Percentiles rank a stretch among this genome's conserved stretches.
phyloP scores from a whole-genome alignment of 2,113 vertebrate species.

The Brachirus orientalis region DNA sequence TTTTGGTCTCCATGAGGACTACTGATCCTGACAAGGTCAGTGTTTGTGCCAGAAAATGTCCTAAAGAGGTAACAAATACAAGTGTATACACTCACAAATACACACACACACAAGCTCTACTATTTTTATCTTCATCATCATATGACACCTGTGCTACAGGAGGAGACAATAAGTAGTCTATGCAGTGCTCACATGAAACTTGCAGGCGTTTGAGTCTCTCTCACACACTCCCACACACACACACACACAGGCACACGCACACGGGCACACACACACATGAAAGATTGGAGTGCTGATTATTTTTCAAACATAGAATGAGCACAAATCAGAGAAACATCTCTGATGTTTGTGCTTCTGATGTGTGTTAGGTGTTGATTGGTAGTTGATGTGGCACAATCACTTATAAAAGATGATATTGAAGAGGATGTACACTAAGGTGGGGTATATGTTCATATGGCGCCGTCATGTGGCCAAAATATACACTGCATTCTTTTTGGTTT shows the following conservation, averaged over 20 bases:
- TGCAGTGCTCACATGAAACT: neutral
- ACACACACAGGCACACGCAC: neutral
- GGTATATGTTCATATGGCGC: constrained; percentile 27
- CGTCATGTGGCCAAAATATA: constrained; percentile 32
- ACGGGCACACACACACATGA: neutral
- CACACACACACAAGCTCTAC: neutral
- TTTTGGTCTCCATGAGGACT: no score
- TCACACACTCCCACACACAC: neutral
- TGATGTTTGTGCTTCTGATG: no score
- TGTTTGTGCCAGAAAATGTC: neutral
- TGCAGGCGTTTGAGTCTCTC: no score
- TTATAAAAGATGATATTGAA: neutral
- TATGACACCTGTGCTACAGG: constrained; percentile 2
- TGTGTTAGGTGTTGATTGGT: no score
- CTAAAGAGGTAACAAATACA: no score
- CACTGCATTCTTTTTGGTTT: neutral
- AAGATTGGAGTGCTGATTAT: neutral
- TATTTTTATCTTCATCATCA: constrained; percentile 3
- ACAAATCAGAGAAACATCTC: no score
- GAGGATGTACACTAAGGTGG: neutral
- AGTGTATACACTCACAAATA: neutral
- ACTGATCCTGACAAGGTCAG: no score
- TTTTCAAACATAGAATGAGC: no score
- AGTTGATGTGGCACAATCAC: no score
- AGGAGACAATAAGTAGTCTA: neutral